Percentiles rank a stretch among this genome's conserved stretches.
These are phyloP conservation scores for Philhelius pedissequus DNA, from an alignment of 2,888 invertebrate species.

Conservation along the genomic window DNA sequence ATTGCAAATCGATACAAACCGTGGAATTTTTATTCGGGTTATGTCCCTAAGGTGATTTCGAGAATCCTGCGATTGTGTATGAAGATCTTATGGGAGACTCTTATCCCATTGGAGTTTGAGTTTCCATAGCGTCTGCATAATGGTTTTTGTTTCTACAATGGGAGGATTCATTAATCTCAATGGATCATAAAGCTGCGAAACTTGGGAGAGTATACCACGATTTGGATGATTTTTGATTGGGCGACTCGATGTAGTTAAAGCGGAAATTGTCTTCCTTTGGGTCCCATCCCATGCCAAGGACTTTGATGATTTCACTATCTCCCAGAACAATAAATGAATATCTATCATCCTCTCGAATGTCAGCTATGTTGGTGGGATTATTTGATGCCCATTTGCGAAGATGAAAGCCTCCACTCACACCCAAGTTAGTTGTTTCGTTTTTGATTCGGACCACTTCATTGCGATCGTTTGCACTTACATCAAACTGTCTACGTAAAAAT, in stretches of 20 bases:
- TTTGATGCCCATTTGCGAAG: constrained; percentile 16
- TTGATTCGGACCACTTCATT: neutral
- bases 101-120: neutral
- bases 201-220: constrained; percentile 39
- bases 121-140: neutral
- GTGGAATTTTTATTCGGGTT: neutral
- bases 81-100: neutral
- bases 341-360: neutral
- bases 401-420: neutral
- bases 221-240: constrained; percentile 26
- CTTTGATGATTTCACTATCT: constrained; percentile 21
- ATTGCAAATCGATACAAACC: neutral
- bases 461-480: constrained; percentile 32
- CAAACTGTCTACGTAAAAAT: constrained; percentile 45
- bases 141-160: constrained; percentile 41
- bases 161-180: constrained; percentile 37
- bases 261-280: constrained; percentile 23
- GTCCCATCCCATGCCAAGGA: constrained; percentile 43
- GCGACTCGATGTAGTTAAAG: constrained; percentile 10
- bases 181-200: constrained; percentile 33
- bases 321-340: constrained; percentile 18
- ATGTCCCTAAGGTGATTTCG: neutral
- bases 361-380: neutral
- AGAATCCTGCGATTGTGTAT: neutral
- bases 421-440: neutral